Conservation (phyloP, 2,113 vertebrate species). For the Delphinapterus leucas region DNA sequence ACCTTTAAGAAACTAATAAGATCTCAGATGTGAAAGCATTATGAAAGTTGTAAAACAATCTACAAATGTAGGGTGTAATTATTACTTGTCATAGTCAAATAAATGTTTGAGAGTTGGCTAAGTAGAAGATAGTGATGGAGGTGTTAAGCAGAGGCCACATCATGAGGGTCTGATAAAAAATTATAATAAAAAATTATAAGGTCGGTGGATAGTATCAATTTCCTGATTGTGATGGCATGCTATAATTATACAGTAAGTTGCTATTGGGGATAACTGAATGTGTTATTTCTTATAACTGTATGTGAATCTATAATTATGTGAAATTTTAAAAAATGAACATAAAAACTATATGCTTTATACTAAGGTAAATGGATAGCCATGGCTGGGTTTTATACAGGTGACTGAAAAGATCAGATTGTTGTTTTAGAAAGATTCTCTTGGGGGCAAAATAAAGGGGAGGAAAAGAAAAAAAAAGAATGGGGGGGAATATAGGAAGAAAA, state of each 20-base stretch:
- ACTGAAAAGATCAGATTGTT: background rate
- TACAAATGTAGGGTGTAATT: background rate
- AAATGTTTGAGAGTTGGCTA: background rate
- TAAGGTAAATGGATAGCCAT: background rate
- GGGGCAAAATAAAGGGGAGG: background rate
- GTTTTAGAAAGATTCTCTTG: background rate
- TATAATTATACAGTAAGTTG: background rate
- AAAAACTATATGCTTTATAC: background rate
- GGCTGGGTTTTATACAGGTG: background rate
- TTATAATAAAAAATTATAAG: background rate
- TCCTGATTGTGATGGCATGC: background rate
- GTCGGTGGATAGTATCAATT: background rate
- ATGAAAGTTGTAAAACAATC: background rate
- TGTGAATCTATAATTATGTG: background rate
- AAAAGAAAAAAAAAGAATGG: background rate
- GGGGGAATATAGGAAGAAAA: background rate
- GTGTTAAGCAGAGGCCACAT: background rate
- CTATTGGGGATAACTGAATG: background rate
- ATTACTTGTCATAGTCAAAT: background rate
- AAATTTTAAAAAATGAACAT: background rate
- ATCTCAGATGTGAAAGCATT: background rate
- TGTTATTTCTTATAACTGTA: background rate
- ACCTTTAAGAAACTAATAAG: background rate
- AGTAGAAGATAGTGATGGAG: background rate
- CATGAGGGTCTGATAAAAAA: background rate